Percentiles rank a stretch among this genome's conserved stretches.
Evolutionary conservation across 2,888 invertebrate genomes (phyloP).

Genomic region (Phymatocera aterrima): DNA sequence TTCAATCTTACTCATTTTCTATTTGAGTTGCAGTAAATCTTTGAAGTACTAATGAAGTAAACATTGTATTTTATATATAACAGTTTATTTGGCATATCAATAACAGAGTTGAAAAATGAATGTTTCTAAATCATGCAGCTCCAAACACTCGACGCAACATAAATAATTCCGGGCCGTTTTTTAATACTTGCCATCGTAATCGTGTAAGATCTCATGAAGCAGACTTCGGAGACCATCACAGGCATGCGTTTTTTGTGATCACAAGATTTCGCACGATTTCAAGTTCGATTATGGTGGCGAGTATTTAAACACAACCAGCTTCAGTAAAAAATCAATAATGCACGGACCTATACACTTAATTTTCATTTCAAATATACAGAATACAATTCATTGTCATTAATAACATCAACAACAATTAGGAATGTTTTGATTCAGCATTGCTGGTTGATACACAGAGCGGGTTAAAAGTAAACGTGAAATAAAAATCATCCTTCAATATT

Average conservation of each 20-base stretch:
- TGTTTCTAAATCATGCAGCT: background rate
- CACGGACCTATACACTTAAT: too few species aligned
- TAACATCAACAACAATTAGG: background rate
- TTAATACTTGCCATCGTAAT: too few species aligned
- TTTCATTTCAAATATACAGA: constrained; percentile 32
- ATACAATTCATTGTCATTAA: background rate
- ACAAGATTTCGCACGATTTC: too few species aligned
- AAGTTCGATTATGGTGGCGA: too few species aligned
- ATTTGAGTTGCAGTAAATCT: background rate
- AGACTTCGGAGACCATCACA: too few species aligned
- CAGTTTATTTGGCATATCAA: constrained; percentile 11
- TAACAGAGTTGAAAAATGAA: constrained; percentile 6
- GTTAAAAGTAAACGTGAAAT: background rate
- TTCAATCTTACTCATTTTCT: too few species aligned
- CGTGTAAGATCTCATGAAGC: too few species aligned
- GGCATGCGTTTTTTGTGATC: too few species aligned
- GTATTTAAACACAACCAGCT: too few species aligned
- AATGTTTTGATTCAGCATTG: constrained; percentile 13
- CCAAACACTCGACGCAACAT: background rate
- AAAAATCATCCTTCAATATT: background rate
- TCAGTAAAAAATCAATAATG: too few species aligned
- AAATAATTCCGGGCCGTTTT: too few species aligned
- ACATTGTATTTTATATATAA: background rate
- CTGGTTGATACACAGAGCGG: background rate
- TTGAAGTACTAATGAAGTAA: background rate